Evolutionary conservation across 2,797 vertebrate genomes (phyloP).

Genomic region (Lepus townsendii): DNA sequence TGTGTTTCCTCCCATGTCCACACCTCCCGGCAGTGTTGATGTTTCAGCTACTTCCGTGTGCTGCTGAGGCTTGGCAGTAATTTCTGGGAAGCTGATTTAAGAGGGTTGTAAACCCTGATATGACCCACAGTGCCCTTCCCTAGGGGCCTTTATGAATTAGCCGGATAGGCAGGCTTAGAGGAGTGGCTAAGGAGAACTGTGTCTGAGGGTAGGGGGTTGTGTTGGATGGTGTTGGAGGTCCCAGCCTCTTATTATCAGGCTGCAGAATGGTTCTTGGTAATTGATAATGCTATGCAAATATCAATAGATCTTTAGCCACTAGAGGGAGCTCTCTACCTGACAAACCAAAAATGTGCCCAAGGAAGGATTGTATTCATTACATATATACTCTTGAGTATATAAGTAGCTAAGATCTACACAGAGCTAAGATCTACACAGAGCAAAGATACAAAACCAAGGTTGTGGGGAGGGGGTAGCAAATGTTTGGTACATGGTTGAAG

Average conservation of each 20-base stretch:
- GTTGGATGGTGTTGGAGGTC: background rate
- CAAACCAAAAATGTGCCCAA: background rate
- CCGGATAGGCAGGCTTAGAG: background rate
- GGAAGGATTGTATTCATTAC: background rate
- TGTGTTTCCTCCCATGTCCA: background rate
- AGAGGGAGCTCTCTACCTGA: slow-evolving; percentile 74
- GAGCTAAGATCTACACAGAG: background rate
- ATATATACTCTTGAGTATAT: background rate
- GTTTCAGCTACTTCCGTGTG: background rate
- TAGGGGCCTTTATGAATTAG: background rate
- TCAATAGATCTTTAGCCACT: slow-evolving; percentile 62
- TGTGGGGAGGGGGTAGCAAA: too few species aligned
- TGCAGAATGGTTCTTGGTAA: background rate
- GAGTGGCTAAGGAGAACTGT: background rate
- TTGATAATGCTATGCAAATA: background rate
- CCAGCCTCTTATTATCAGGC: slow-evolving; percentile 9
- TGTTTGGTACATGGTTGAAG: too few species aligned
- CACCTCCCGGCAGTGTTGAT: background rate
- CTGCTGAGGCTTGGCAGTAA: background rate
- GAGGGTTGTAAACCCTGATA: slow-evolving; percentile 22
- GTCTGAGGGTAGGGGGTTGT: background rate
- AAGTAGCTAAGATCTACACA: background rate
- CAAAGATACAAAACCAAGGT: background rate
- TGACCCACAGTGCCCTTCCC: background rate
- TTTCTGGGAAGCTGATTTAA: slow-evolving; percentile 6